A percentile compares a stretch with the other conserved stretches of the same genome.
These are phyloP conservation scores for Drosophila prolongata DNA, from an alignment of 2,888 invertebrate species.

Conservation along the genomic window DNA sequence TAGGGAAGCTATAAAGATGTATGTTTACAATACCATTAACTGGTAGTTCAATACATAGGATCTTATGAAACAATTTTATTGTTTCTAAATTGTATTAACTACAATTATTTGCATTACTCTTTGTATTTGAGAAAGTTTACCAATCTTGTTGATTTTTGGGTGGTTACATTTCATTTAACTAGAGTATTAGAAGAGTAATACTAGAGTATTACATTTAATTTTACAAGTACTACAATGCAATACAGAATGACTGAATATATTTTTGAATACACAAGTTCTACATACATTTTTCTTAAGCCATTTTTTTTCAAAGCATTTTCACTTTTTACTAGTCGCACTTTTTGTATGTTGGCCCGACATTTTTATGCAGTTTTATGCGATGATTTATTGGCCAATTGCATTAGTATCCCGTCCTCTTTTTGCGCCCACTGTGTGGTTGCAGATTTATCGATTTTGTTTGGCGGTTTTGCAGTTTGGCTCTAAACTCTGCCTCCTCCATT, in stretches of 20 bases:
- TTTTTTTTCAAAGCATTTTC: background rate
- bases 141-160: background rate
- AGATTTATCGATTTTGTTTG: constrained; percentile 65
- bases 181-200: no score
- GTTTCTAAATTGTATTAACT: no score
- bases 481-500: constrained; percentile 19
- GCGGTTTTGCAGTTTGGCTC: constrained; percentile 54
- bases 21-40: no score
- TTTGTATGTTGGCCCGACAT: constrained; percentile 21
- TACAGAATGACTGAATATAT: no score
- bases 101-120: no score
- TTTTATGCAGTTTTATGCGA: constrained; percentile 64
- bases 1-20: background rate
- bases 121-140: no score
- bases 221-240: no score
- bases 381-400: constrained; percentile 75
- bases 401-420: constrained; percentile 50
- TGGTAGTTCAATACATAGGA: no score
- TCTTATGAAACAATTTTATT: no score
- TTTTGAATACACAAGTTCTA: no score
- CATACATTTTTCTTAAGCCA: background rate
- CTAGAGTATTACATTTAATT: no score
- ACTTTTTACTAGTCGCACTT: background rate
- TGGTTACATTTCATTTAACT: no score
- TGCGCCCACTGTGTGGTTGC: constrained; percentile 5